Evolutionary conservation across 2,797 vertebrate species (phyloP).

Genomic region (Sebastes alutus): DNA sequence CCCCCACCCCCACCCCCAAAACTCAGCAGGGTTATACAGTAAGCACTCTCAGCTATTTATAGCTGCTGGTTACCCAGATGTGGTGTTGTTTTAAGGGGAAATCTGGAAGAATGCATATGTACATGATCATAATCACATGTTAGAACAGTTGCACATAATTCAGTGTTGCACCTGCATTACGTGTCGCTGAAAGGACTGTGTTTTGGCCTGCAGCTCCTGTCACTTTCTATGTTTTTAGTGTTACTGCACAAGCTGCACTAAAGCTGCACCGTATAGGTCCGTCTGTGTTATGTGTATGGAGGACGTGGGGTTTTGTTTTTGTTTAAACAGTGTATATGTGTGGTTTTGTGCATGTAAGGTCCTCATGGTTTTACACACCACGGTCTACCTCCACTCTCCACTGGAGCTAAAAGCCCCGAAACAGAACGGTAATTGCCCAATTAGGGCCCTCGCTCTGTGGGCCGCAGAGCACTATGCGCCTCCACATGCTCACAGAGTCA

Average conservation of each 20-base stretch:
- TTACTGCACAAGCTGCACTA: slow-evolving; percentile 53
- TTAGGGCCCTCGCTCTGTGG: slow-evolving; percentile 97
- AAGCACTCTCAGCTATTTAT: slow-evolving; percentile 59
- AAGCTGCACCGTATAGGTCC: slow-evolving; percentile 54
- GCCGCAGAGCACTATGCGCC: slow-evolving; percentile 85
- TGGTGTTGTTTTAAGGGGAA: slow-evolving; percentile 56
- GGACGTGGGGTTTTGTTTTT: slow-evolving; percentile 75
- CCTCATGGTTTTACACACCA: slow-evolving; percentile 82
- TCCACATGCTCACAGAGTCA: slow-evolving; percentile 87
- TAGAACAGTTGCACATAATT: slow-evolving; percentile 65
- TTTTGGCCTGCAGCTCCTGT: slow-evolving; percentile 57
- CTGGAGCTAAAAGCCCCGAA: slow-evolving; percentile 95
- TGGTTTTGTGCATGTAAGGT: slow-evolving; percentile 77
- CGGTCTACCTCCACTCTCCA: slow-evolving; percentile 92
- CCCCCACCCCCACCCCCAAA: neutral
- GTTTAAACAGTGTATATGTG: slow-evolving; percentile 78
- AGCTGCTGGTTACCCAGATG: slow-evolving; percentile 38
- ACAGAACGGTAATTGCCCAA: slow-evolving; percentile 99
- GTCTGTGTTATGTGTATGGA: slow-evolving; percentile 60
- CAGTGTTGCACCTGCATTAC: slow-evolving; percentile 57
- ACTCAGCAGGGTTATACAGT: slow-evolving; percentile 37
- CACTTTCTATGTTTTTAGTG: slow-evolving; percentile 68
- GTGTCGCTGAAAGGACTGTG: slow-evolving; percentile 49
- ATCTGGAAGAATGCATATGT: slow-evolving; percentile 58
- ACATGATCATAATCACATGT: slow-evolving; percentile 54